These are phyloP conservation scores for Montipora cactus DNA, from an alignment of 64 coral and sea anemone genomes.

Conservation along the genomic window DNA sequence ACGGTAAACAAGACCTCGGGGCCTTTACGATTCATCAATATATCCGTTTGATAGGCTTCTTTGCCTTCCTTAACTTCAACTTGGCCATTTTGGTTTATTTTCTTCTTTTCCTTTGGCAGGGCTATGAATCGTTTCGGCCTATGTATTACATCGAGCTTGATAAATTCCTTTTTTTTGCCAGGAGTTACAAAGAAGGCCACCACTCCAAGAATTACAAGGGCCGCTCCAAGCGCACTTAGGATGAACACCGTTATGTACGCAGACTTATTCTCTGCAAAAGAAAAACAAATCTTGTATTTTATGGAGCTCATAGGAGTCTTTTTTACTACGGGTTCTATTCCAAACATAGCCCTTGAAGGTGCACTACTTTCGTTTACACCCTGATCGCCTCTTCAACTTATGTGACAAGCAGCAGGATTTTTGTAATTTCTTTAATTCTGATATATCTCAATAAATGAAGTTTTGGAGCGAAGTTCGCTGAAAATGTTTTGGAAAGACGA, in stretches of 20 bases:
- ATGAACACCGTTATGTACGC: conserved; percentile 60
- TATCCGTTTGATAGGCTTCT: not conserved
- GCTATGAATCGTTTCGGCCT: conserved; percentile 64
- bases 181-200: conserved; percentile 47
- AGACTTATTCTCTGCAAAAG: conserved; percentile 23
- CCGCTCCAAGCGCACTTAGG: conserved; percentile 31
- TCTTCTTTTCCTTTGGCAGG: conserved; percentile 2
- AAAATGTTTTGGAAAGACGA: too few relatives aligned
- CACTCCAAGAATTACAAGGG: conserved; percentile 35
- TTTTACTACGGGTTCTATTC: too few relatives aligned
- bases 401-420: too few relatives aligned
- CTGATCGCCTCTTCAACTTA: too few relatives aligned
- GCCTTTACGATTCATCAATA: not conserved
- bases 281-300: not conserved
- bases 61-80: not conserved
- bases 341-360: too few relatives aligned
- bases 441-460: too few relatives aligned
- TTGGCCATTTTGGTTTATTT: conserved; percentile 47
- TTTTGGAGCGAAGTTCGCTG: too few relatives aligned
- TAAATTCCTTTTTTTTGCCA: conserved; percentile 49
- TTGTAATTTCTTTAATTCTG: too few relatives aligned
- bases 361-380: too few relatives aligned
- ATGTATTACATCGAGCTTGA: conserved; percentile 66
- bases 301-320: too few relatives aligned
- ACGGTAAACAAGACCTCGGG: conserved; percentile 49